Evolutionary conservation across 2,797 vertebrate genomes (phyloP).

Genomic region (Nannoperca obscura): DNA sequence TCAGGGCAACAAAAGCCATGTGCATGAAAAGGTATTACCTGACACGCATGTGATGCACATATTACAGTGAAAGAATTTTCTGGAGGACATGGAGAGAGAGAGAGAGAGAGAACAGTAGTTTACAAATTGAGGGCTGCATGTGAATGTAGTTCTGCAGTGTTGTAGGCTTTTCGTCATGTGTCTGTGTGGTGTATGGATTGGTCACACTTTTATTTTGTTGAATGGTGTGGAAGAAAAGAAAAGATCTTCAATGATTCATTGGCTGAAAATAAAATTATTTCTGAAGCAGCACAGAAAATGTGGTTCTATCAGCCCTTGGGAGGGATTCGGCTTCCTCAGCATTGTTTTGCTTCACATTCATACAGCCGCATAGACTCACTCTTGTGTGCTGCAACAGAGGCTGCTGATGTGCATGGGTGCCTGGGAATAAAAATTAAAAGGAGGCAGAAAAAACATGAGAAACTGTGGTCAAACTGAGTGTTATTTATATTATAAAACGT

Average conservation of each 20-base stretch:
- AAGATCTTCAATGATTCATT: not conserved
- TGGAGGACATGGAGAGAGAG: constrained; percentile 13
- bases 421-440: not conserved
- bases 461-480: not conserved
- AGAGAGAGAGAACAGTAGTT: not conserved
- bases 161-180: constrained; percentile 6
- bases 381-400: not conserved
- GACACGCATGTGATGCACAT: constrained; percentile 56
- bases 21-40: constrained; percentile 51
- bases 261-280: constrained; percentile 14
- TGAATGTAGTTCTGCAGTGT: constrained; percentile 48
- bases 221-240: not conserved
- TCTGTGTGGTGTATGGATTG: not conserved
- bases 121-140: constrained; percentile 43
- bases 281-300: not conserved
- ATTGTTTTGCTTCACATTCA: constrained; percentile 2
- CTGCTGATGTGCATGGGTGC: not conserved
- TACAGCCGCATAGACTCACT: constrained; percentile 10
- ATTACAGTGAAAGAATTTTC: constrained; percentile 50
- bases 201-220: not conserved
- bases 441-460: not conserved
- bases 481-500: not conserved
- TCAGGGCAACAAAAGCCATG: constrained; percentile 42
- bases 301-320: not conserved
- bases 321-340: not conserved